Percentiles rank a stretch among this genome's conserved stretches.
Evolutionary conservation across 2,888 invertebrate genomes (phyloP).

Genomic region (Leptothorax acervorum): DNA sequence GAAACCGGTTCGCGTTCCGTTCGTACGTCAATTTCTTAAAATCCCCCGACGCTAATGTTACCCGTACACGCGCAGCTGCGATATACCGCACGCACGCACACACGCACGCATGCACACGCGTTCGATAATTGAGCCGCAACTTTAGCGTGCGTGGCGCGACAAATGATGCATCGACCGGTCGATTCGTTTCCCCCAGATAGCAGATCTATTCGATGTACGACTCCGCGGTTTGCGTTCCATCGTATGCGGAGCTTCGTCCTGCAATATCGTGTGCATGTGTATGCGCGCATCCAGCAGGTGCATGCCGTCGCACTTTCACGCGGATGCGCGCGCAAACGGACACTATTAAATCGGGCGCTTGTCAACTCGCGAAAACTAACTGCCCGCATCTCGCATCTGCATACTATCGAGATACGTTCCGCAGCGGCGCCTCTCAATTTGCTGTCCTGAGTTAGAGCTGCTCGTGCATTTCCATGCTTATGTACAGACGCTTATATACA

Average conservation of each 20-base stretch:
- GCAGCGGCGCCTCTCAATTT: slow-evolving; percentile 57
- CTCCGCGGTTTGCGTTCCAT: slow-evolving; percentile 63
- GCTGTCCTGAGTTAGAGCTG: slow-evolving; percentile 33
- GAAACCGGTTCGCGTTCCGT: slow-evolving; percentile 45
- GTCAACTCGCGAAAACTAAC: slow-evolving; percentile 80
- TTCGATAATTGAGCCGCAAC: slow-evolving; percentile 79
- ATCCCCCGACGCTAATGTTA: slow-evolving; percentile 38
- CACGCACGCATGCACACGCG: slow-evolving; percentile 42
- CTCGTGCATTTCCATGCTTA: slow-evolving; percentile 1
- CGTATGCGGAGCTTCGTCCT: slow-evolving; percentile 28
- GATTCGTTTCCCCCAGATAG: slow-evolving; percentile 81
- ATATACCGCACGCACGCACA: slow-evolving; percentile 31
- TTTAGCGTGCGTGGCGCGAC: slow-evolving; percentile 70
- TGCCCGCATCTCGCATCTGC: slow-evolving; percentile 78
- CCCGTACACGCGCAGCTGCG: slow-evolving; percentile 17
- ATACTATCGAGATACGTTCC: slow-evolving; percentile 77
- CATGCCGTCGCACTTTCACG: slow-evolving; percentile 62
- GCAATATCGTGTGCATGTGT: background rate
- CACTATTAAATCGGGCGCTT: slow-evolving; percentile 78
- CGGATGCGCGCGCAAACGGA: slow-evolving; percentile 55
- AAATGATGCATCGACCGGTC: slow-evolving; percentile 77
- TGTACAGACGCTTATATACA: background rate
- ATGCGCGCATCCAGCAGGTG: slow-evolving; percentile 47
- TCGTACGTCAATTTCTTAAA: slow-evolving; percentile 51
- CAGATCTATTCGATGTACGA: slow-evolving; percentile 78